These are phyloP conservation scores for Macroteleia sp. DNA, from an alignment of 2,888 invertebrate genomes.

Conservation along the genomic window DNA sequence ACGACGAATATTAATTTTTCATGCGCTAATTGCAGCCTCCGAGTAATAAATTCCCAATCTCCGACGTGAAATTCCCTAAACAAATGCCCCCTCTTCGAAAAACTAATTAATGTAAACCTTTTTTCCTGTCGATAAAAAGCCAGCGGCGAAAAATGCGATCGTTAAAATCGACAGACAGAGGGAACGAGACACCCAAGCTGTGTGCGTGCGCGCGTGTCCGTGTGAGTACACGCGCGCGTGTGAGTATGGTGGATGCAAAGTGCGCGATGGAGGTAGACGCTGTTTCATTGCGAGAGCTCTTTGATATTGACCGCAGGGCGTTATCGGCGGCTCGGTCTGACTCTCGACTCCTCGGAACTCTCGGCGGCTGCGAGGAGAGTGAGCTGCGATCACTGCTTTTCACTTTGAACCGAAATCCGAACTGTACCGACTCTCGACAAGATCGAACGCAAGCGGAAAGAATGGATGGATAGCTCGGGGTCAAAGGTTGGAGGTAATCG, in stretches of 20 bases:
- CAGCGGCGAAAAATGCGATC: slow-evolving; percentile 36
- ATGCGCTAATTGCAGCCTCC: slow-evolving; percentile 8
- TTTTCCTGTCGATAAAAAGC: slow-evolving; percentile 25
- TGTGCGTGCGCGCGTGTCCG: neutral
- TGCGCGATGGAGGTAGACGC: slow-evolving; percentile 37
- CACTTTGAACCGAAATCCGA: slow-evolving; percentile 64
- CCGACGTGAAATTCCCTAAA: slow-evolving; percentile 1
- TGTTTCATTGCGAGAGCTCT: slow-evolving; percentile 61
- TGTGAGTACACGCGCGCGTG: slow-evolving; percentile 8
- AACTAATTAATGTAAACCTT: slow-evolving; percentile 28
- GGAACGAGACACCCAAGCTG: slow-evolving; percentile 22
- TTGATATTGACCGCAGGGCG: slow-evolving; percentile 65
- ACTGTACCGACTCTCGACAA: slow-evolving; percentile 49
- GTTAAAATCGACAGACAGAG: slow-evolving; percentile 51
- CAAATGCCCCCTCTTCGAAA: slow-evolving; percentile 22
- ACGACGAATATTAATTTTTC: slow-evolving; percentile 19
- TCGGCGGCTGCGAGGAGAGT: slow-evolving; percentile 21
- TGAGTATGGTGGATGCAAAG: slow-evolving; percentile 27
- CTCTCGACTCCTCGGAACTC: slow-evolving; percentile 38
- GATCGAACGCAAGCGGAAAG: slow-evolving; percentile 51
- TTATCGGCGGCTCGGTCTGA: slow-evolving; percentile 57
- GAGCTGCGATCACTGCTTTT: slow-evolving; percentile 59
- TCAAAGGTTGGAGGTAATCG: slow-evolving; percentile 64
- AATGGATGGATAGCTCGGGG: slow-evolving; percentile 56
- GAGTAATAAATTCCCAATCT: slow-evolving; percentile 3